A percentile compares a stretch with the other conserved stretches of the same genome.
Evolutionary conservation across 2,888 invertebrate species (phyloP).

Genomic region (Pheosia gnoma): DNA sequence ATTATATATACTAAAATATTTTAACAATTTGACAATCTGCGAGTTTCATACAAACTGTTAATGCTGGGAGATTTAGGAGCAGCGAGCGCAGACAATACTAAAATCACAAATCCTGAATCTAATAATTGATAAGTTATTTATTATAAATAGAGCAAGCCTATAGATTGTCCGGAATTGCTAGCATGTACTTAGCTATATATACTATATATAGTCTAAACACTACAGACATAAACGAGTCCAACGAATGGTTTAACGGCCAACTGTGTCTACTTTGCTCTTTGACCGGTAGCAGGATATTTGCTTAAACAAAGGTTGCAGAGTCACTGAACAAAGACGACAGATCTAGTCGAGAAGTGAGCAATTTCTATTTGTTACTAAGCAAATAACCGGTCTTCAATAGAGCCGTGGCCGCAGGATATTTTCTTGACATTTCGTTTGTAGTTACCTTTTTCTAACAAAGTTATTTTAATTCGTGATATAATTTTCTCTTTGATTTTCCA

Average conservation of each 20-base stretch:
- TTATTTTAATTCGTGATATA: constrained; percentile 2
- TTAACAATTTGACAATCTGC: no score
- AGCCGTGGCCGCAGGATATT: constrained; percentile 23
- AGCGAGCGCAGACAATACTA: no score
- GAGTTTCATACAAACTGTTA: no score
- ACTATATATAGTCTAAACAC: no score
- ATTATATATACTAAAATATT: no score
- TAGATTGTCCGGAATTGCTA: neutral
- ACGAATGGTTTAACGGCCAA: constrained; percentile 1
- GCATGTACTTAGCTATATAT: neutral
- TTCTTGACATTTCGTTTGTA: constrained; percentile 24
- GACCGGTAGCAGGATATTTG: constrained; percentile 3
- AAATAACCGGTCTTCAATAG: constrained; percentile 17
- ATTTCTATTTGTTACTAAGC: constrained; percentile 25
- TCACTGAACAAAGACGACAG: constrained; percentile 22
- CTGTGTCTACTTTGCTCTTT: constrained; percentile 10
- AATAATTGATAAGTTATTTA: neutral
- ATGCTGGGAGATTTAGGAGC: no score
- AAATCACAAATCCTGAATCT: neutral
- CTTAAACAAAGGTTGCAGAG: constrained; percentile 25
- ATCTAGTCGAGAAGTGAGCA: constrained; percentile 23
- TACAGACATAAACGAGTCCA: neutral
- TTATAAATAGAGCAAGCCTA: neutral
- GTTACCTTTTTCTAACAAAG: constrained; percentile 16
- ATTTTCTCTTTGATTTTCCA: no score